Evolutionary conservation across 1,140 invertebrate genomes (phyloP).

Genomic region (Drosophila lowei): DNA sequence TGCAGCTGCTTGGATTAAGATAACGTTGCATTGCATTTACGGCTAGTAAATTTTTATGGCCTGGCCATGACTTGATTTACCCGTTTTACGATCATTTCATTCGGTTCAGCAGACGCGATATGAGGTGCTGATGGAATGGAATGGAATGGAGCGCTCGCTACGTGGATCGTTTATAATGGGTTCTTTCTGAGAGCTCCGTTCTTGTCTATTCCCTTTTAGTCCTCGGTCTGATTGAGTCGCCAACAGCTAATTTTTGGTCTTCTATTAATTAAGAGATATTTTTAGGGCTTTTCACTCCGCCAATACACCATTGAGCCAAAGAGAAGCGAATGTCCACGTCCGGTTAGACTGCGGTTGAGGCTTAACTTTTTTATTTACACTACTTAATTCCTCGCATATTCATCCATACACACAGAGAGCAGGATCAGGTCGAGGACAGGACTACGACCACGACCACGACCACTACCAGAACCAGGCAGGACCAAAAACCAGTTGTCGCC

Average conservation of each 20-base stretch:
- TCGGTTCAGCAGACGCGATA: conserved; percentile 27
- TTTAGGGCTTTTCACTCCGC: conserved; percentile 16
- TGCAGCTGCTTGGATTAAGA: conserved; percentile 46
- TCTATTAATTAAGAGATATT: conserved; percentile 72
- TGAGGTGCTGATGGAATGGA: conserved; percentile 42
- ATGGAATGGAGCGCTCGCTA: conserved; percentile 1
- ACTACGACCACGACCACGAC: background rate
- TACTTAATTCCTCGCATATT: conserved; percentile 73
- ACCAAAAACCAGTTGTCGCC: conserved; percentile 69
- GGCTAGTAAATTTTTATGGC: conserved; percentile 57
- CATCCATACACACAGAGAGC: conserved; percentile 15
- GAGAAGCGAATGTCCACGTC: background rate
- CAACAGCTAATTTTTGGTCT: conserved; percentile 6
- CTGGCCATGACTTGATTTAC: conserved; percentile 45
- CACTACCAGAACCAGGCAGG: background rate
- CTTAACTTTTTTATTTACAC: conserved; percentile 66
- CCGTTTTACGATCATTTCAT: conserved; percentile 45
- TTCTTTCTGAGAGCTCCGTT: background rate
- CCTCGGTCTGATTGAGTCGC: background rate
- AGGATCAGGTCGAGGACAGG: background rate
- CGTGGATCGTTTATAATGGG: conserved; percentile 20
- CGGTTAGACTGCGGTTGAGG: conserved; percentile 23
- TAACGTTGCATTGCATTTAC: conserved; percentile 59
- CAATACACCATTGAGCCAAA: conserved; percentile 17
- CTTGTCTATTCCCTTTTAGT: conserved; percentile 2